phyloP scores from a whole-genome alignment of 1,140 invertebrate genomes.

The Megathymus violae region DNA sequence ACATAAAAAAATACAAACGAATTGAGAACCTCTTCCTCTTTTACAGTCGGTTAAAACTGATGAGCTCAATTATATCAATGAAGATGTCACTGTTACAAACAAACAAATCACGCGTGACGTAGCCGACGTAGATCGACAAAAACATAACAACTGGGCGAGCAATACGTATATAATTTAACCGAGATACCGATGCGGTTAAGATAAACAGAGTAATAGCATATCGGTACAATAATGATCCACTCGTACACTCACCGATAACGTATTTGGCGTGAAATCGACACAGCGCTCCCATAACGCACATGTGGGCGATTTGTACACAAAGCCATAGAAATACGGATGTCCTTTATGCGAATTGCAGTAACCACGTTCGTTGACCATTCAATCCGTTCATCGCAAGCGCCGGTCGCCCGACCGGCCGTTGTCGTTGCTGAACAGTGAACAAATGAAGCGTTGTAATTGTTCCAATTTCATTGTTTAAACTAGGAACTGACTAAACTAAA shows the following conservation, averaged over 20 bases:
- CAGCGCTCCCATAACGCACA: slow-evolving; percentile 80
- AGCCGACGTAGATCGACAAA: too few species aligned
- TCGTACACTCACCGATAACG: slow-evolving; percentile 68
- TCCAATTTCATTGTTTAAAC: slow-evolving; percentile 25
- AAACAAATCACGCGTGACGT: too few species aligned
- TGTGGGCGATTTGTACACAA: slow-evolving; percentile 38
- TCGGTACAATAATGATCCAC: slow-evolving; percentile 24
- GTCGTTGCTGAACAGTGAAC: background rate
- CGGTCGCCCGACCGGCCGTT: slow-evolving; percentile 15
- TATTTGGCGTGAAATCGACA: slow-evolving; percentile 79
- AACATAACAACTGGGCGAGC: too few species aligned
- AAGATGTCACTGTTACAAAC: too few species aligned
- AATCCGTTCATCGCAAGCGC: slow-evolving; percentile 17
- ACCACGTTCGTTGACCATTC: slow-evolving; percentile 30
- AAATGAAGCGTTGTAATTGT: slow-evolving; percentile 24
- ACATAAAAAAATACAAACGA: too few species aligned
- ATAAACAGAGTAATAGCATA: slow-evolving; percentile 1
- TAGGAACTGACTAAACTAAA: slow-evolving; percentile 19
- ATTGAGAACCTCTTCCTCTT: too few species aligned
- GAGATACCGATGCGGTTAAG: background rate
- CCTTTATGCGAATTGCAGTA: slow-evolving; percentile 29
- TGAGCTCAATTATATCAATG: too few species aligned
- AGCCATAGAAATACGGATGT: slow-evolving; percentile 10
- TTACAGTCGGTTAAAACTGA: too few species aligned
- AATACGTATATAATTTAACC: too few species aligned